Evolutionary conservation across 2,888 invertebrate species (phyloP).

Genomic region (Caenorhabditis macrosperma): DNA sequence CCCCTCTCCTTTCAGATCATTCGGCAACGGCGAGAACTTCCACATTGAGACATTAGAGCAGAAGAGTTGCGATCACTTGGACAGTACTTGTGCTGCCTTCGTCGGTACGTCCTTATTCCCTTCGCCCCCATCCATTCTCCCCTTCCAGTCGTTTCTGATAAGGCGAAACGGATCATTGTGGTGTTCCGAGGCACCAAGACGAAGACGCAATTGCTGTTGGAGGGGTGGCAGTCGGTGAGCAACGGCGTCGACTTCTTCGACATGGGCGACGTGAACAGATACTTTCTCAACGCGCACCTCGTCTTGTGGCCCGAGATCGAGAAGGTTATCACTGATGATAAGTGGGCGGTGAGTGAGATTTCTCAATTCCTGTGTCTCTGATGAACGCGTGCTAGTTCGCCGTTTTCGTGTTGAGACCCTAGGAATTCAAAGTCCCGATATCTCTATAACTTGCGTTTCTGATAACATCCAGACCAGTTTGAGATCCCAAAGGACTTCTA

Average conservation of each 20-base stretch:
- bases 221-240: slow-evolving; percentile 73
- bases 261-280: slow-evolving; percentile 75
- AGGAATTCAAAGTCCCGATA: no score
- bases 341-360: slow-evolving; percentile 61
- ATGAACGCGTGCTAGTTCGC: no score
- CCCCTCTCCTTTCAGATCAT: slow-evolving; percentile 32
- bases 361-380: no score
- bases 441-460: no score
- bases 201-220: slow-evolving; percentile 72
- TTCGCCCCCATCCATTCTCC: background rate
- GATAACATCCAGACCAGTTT: no score
- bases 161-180: slow-evolving; percentile 65
- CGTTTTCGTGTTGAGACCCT: no score
- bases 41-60: slow-evolving; percentile 46
- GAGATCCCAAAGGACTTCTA: no score
- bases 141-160: slow-evolving; percentile 68
- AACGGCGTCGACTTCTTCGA: slow-evolving; percentile 73
- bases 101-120: slow-evolving; percentile 40
- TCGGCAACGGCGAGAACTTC: slow-evolving; percentile 51
- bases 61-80: slow-evolving; percentile 67
- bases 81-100: slow-evolving; percentile 70
- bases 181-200: slow-evolving; percentile 73
- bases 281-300: slow-evolving; percentile 76
- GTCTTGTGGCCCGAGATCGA: slow-evolving; percentile 74
- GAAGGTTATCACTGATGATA: slow-evolving; percentile 63